These are phyloP conservation scores for Papilio polytes DNA, from an alignment of 1,140 invertebrate genomes.

Conservation along the genomic window DNA sequence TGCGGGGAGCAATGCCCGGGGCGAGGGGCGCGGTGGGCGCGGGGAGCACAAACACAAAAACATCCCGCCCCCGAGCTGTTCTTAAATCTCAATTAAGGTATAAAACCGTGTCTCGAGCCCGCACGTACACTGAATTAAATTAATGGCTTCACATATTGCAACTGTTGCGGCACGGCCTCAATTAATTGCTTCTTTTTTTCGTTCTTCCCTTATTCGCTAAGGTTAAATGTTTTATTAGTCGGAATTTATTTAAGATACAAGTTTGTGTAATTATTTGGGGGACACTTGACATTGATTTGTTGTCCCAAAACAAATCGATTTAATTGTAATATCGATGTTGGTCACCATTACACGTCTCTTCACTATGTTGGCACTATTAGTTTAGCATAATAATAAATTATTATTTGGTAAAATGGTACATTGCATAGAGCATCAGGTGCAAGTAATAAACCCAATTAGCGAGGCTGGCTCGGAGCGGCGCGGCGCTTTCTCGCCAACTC, in stretches of 20 bases:
- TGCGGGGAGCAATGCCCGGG: constrained; percentile 44
- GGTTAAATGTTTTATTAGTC: constrained; percentile 79
- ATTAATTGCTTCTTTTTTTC: constrained; percentile 80
- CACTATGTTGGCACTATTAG: neutral
- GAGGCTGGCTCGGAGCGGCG: neutral
- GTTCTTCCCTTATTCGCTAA: constrained; percentile 54
- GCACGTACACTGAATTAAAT: constrained; percentile 82
- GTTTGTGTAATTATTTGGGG: constrained; percentile 50
- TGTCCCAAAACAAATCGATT: neutral
- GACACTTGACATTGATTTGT: constrained; percentile 14
- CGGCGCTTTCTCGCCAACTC: constrained; percentile 32
- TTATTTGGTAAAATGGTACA: neutral
- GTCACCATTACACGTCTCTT: no score
- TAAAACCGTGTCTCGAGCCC: constrained; percentile 75
- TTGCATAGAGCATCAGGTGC: constrained; percentile 21
- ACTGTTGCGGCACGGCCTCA: constrained; percentile 59
- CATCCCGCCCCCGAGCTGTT: constrained; percentile 63
- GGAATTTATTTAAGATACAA: constrained; percentile 65
- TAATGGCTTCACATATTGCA: constrained; percentile 82
- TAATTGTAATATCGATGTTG: neutral
- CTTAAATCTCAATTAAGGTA: constrained; percentile 83
- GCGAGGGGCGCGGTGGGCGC: constrained; percentile 44
- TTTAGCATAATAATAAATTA: neutral
- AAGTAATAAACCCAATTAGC: constrained; percentile 32
- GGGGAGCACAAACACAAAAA: constrained; percentile 61